Percentiles rank a stretch among this genome's conserved stretches.
Evolutionary conservation across 2,888 invertebrate genomes (phyloP).

Genomic region (Acleris laterana): DNA sequence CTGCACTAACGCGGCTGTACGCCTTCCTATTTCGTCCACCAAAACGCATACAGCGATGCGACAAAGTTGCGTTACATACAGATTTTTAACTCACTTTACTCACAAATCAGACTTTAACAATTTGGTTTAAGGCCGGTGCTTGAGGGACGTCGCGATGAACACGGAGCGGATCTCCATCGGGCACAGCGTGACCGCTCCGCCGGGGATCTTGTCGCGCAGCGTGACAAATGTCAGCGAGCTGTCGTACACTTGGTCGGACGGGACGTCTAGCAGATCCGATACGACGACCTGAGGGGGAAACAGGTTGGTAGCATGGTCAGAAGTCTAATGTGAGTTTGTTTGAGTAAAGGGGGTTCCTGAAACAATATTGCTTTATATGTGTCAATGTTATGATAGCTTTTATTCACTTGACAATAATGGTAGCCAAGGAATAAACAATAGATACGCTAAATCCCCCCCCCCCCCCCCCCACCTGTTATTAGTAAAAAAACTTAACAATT

Average conservation of each 20-base stretch:
- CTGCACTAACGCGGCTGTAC: no score
- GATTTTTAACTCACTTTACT: neutral
- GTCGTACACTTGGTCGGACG: slow-evolving; percentile 65
- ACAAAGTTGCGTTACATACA: no score
- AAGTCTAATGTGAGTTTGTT: neutral
- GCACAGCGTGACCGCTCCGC: slow-evolving; percentile 70
- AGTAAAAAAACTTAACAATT: no score
- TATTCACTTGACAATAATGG: no score
- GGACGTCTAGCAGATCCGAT: slow-evolving; percentile 71
- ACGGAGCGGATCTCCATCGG: slow-evolving; percentile 85
- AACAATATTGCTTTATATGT: no score
- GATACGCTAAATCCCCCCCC: no score
- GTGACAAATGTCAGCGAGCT: slow-evolving; percentile 81
- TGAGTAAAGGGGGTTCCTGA: no score
- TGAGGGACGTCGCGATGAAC: slow-evolving; percentile 68
- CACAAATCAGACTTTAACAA: slow-evolving; percentile 12
- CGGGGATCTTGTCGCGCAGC: slow-evolving; percentile 55
- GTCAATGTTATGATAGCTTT: no score
- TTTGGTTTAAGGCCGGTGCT: slow-evolving; percentile 44
- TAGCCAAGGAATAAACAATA: no score
- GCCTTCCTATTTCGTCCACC: no score
- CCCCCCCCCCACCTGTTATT: no score
- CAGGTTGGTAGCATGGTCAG: neutral
- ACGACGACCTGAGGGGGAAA: slow-evolving; percentile 76
- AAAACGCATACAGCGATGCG: no score